Percentiles rank a stretch among this genome's conserved stretches.
phyloP scores from a whole-genome alignment of 2,888 invertebrate genomes.

The Phytoseiulus persimilis region DNA sequence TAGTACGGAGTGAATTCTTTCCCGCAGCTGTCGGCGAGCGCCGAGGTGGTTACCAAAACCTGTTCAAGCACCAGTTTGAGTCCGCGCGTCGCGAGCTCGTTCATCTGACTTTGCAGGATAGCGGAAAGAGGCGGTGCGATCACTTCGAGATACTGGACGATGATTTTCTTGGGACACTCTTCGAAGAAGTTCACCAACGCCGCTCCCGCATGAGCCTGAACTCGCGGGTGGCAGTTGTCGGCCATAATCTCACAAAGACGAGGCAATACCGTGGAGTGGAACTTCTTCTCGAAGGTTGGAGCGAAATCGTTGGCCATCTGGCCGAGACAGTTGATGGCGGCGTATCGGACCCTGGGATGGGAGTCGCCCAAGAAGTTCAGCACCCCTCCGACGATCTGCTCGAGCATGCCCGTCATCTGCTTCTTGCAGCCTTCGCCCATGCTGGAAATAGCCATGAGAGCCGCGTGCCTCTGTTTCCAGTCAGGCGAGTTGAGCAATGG shows the following conservation, averaged over 20 bases:
- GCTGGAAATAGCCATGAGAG: constrained; percentile 94
- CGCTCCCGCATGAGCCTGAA: constrained; percentile 80
- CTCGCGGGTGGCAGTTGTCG: constrained; percentile 82
- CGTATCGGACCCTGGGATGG: constrained; percentile 85
- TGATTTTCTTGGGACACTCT: constrained; percentile 89
- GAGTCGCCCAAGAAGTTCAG: constrained; percentile 74
- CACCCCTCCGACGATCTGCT: constrained; percentile 81
- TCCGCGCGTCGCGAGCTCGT: constrained; percentile 82
- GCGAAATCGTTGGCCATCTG: constrained; percentile 99
- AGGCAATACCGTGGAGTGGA: constrained; percentile 80
- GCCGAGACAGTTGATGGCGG: constrained; percentile 95
- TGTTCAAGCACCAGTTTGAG: constrained; percentile 94
- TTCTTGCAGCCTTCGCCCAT: constrained; percentile 97
- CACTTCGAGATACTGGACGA: constrained; percentile 78
- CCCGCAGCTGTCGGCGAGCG: constrained; percentile 94
- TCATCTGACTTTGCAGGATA: constrained; percentile 82
- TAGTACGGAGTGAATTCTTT: constrained; percentile 91
- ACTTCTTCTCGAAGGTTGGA: constrained; percentile 91
- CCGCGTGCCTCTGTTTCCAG: constrained; percentile 69
- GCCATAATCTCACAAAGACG: constrained; percentile 78
- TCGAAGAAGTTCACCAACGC: constrained; percentile 98
- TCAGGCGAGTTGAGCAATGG: constrained; percentile 64
- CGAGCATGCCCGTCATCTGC: constrained; percentile 92
- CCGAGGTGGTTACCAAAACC: constrained; percentile 95
- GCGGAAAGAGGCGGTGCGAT: constrained; percentile 83